These are phyloP conservation scores for Hirtodrosophila histrioides DNA, from an alignment of 2,888 invertebrate genomes.

Conservation along the genomic window DNA sequence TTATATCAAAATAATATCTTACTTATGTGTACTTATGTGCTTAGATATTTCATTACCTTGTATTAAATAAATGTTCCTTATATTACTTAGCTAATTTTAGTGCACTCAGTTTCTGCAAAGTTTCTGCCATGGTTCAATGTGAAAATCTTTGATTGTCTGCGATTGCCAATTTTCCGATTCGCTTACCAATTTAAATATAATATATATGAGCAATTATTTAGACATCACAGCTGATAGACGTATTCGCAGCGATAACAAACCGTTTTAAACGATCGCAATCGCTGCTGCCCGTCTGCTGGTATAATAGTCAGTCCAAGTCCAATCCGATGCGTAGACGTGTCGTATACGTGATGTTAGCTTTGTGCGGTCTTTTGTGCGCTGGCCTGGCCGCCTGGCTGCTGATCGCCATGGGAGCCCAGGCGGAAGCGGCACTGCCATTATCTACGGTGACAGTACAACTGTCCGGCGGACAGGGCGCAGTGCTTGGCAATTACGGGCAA, in stretches of 20 bases:
- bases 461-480: slow-evolving; percentile 67
- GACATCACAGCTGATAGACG: slow-evolving; percentile 7
- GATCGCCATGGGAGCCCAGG: slow-evolving; percentile 27
- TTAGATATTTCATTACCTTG: too few relatives aligned
- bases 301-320: slow-evolving; percentile 36
- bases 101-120: too few relatives aligned
- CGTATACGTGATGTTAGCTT: slow-evolving; percentile 65
- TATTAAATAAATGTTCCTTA: too few relatives aligned
- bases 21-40: too few relatives aligned
- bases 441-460: slow-evolving; percentile 57
- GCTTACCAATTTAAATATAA: too few relatives aligned
- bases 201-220: slow-evolving; percentile 2
- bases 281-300: slow-evolving; percentile 1
- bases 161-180: slow-evolving; percentile 10
- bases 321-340: slow-evolving; percentile 54
- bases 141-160: not conserved
- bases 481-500: slow-evolving; percentile 71
- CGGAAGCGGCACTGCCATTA: slow-evolving; percentile 15
- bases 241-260: slow-evolving; percentile 32
- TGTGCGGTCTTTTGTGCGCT: slow-evolving; percentile 46
- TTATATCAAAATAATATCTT: too few relatives aligned
- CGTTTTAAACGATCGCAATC: slow-evolving; percentile 19
- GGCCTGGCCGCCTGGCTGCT: slow-evolving; percentile 44
- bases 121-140: too few relatives aligned
- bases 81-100: too few relatives aligned